phyloP scores from a whole-genome alignment of 2,113 vertebrate species.

The Misgurnus mizolepis region DNA sequence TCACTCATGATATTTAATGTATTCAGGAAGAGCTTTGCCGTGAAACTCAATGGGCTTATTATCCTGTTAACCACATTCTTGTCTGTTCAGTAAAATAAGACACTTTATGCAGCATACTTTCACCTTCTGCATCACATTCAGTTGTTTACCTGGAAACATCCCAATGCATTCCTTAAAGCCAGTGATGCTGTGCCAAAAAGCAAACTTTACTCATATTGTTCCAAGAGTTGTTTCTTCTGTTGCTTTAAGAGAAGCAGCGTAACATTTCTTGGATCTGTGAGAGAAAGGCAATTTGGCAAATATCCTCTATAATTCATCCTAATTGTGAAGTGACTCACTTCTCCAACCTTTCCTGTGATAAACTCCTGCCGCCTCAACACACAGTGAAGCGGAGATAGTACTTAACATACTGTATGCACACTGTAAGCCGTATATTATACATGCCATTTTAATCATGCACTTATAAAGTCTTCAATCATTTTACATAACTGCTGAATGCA shows the following conservation, averaged over 20 bases:
- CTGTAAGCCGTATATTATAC: neutral
- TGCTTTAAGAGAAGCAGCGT: neutral
- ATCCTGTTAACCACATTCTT: slow-evolving; percentile 1
- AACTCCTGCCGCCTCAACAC: neutral
- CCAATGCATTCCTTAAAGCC: slow-evolving; percentile 44
- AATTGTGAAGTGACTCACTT: slow-evolving; percentile 38
- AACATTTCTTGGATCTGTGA: neutral
- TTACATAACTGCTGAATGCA: neutral
- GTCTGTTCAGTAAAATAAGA: slow-evolving; percentile 29
- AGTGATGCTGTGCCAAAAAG: slow-evolving; percentile 23
- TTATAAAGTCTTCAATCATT: neutral
- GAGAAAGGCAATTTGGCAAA: neutral
- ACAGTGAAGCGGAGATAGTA: no score
- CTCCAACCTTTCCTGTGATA: neutral
- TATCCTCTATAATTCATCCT: slow-evolving; percentile 4
- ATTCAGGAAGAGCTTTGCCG: slow-evolving; percentile 7
- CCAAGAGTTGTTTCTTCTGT: neutral
- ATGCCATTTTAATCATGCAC: neutral
- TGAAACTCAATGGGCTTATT: neutral
- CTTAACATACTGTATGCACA: no score
- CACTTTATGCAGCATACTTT: neutral
- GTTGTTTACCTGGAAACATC: slow-evolving; percentile 26
- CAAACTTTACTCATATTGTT: neutral
- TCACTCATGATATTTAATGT: neutral
- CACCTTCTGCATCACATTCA: slow-evolving; percentile 13